phyloP scores from a whole-genome alignment of 2,888 invertebrate species.

The Ophion costatus region DNA sequence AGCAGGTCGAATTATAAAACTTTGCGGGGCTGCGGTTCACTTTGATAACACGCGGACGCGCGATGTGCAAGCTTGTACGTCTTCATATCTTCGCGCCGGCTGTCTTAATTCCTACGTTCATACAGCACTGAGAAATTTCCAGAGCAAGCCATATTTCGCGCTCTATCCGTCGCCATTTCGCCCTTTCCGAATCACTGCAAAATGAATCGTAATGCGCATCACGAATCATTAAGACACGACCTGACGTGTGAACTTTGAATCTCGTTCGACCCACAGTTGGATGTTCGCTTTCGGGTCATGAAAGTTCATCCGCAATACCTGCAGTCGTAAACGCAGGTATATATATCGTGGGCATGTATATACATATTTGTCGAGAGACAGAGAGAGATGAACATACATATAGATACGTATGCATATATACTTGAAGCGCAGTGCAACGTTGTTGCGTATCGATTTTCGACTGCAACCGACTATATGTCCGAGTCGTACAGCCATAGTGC shows the following conservation, averaged over 20 bases:
- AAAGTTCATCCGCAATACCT: slow-evolving; percentile 66
- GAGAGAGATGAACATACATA: slow-evolving; percentile 18
- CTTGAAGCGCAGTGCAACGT: slow-evolving; percentile 63
- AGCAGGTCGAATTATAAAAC: too few species aligned
- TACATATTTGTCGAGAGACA: too few species aligned
- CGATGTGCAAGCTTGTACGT: too few species aligned
- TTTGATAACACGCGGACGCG: too few species aligned
- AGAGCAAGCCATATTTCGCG: neutral
- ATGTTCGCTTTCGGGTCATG: slow-evolving; percentile 57
- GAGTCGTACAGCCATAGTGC: slow-evolving; percentile 51
- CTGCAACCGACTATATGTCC: slow-evolving; percentile 58
- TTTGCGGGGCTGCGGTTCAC: too few species aligned
- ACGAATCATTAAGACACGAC: slow-evolving; percentile 16
- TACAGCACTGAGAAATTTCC: too few species aligned
- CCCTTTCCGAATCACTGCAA: neutral
- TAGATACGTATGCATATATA: slow-evolving; percentile 39
- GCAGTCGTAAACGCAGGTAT: slow-evolving; percentile 62
- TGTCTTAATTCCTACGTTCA: too few species aligned
- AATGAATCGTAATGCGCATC: neutral
- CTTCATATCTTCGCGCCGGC: too few species aligned
- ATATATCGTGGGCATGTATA: neutral
- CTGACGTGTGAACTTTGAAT: slow-evolving; percentile 53
- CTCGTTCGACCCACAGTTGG: slow-evolving; percentile 22
- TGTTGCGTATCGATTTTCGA: slow-evolving; percentile 67
- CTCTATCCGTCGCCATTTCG: too few species aligned